Evolutionary conservation across 2,888 invertebrate species (phyloP), one percentile per base, ranked within the genome.

Genomic region (Morpho achilles): DNA sequence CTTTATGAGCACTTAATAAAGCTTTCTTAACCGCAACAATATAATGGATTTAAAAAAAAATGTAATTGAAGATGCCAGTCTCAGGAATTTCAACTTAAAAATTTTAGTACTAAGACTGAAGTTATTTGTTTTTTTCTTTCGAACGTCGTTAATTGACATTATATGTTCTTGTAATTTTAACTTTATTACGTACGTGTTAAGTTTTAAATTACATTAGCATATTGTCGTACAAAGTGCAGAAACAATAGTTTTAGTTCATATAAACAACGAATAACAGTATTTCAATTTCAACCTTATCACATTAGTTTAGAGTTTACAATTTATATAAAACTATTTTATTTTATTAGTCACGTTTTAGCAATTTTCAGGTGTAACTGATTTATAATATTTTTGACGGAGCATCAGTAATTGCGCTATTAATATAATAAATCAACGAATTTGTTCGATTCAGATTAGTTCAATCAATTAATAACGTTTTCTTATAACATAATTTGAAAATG

Each of bases 341-440:
- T 69, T 59, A 64, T 69, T 45, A 10, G 45, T 73, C 76, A 77
- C 76, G 79, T 74, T 67, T 73, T 67, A 8, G 77, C 77, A 76
- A 78, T 79, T 79, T 71, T 67, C 66, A 72, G 70, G 74, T 72
- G 73, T 72, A 67, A 63, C 62, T 64, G 67, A 70, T 64, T 64
- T 69, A 60, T 64, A 52, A 56, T 48, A 57, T 58, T 60, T 57
- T 48, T 52, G 60, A 58, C 57, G 47, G 53, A 51, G 45, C 54
- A 50, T 58, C 57, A 41, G 58, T 63, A 61, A 64, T 64, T 62
- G 62, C 53, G 54, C 53, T 64, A 61, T 64, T 62, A 58, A 61
- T 60, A 62, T 53, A 50, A 57, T 54, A 55, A 60, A 59, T 55
- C 62, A 50, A 42, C 40, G 45, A 41, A 41, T 41, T 41, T 32